phyloP scores from a whole-genome alignment of 2,888 invertebrate species.

The Nudaria mundana region DNA sequence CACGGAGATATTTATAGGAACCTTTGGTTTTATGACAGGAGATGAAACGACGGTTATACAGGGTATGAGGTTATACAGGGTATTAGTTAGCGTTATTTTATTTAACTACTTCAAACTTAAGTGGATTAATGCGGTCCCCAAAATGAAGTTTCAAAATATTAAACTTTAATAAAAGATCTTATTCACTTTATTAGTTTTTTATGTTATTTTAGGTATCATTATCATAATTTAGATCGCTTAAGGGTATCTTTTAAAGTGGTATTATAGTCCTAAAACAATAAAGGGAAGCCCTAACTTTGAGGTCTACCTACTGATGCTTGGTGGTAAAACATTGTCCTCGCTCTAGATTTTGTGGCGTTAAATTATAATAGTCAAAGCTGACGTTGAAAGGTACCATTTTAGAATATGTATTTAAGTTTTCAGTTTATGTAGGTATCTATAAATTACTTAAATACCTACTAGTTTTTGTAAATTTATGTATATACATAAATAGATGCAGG shows the following conservation, averaged over 20 bases:
- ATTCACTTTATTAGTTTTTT: conserved; percentile 14
- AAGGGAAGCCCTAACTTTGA: not conserved
- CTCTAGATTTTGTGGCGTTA: conserved; percentile 2
- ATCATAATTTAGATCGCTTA: conserved; percentile 12
- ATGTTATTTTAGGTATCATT: conserved; percentile 16
- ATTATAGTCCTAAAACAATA: conserved; percentile 9
- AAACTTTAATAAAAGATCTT: conserved; percentile 13
- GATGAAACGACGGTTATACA: too few relatives aligned
- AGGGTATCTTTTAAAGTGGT: conserved; percentile 12
- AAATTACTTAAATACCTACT: too few relatives aligned
- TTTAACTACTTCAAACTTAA: not conserved
- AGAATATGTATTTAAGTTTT: too few relatives aligned
- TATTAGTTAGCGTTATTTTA: not conserved
- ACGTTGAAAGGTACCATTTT: too few relatives aligned
- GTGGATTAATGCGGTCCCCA: not conserved
- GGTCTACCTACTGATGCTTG: not conserved
- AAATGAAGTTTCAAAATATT: conserved; percentile 7
- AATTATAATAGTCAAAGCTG: conserved; percentile 5
- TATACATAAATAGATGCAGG: too few relatives aligned
- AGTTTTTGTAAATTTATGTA: too few relatives aligned
- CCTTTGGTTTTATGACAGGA: too few relatives aligned
- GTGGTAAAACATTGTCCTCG: conserved; percentile 1
- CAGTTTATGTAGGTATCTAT: too few relatives aligned
- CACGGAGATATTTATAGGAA: too few relatives aligned
- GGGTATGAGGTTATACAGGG: not conserved